Conservation (phyloP, 2,888 invertebrate genomes). For the Coremacera marginata region DNA sequence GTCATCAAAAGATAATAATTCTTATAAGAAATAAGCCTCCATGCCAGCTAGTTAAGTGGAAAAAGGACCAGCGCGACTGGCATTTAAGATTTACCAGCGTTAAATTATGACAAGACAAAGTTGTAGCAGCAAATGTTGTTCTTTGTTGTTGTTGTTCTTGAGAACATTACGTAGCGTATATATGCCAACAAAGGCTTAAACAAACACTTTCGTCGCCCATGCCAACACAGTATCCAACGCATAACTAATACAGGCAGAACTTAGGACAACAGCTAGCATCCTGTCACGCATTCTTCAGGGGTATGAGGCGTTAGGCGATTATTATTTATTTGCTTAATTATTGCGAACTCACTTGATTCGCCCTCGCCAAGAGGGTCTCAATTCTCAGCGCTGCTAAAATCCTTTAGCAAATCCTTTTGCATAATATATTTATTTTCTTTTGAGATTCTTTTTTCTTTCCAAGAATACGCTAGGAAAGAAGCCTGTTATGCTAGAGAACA, state of each 20-base stretch:
- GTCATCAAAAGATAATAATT: conserved; percentile 47
- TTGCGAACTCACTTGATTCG: conserved; percentile 47
- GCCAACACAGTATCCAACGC: neutral
- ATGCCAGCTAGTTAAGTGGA: neutral
- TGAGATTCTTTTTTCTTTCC: conserved; percentile 12
- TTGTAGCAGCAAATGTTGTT: neutral
- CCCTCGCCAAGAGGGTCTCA: neutral
- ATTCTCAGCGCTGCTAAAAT: neutral
- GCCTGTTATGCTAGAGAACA: neutral
- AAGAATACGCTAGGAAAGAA: neutral
- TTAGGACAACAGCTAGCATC: neutral
- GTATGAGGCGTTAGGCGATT: no score
- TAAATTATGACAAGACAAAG: conserved; percentile 19
- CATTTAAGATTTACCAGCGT: conserved; percentile 29
- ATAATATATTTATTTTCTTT: conserved; percentile 44
- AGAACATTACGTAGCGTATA: conserved; percentile 15
- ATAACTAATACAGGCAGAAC: neutral
- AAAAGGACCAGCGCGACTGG: neutral
- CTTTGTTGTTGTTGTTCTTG: conserved; percentile 13
- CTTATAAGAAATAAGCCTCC: conserved; percentile 16
- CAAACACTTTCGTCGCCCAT: neutral
- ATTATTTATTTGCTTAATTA: conserved; percentile 66
- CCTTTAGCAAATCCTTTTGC: conserved; percentile 44
- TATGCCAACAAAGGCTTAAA: conserved; percentile 34
- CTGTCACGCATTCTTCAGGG: neutral